A percentile compares a stretch with the other conserved stretches of the same genome.
phyloP scores from a whole-genome alignment of 2,888 invertebrate species.

The Meta bourneti region DNA sequence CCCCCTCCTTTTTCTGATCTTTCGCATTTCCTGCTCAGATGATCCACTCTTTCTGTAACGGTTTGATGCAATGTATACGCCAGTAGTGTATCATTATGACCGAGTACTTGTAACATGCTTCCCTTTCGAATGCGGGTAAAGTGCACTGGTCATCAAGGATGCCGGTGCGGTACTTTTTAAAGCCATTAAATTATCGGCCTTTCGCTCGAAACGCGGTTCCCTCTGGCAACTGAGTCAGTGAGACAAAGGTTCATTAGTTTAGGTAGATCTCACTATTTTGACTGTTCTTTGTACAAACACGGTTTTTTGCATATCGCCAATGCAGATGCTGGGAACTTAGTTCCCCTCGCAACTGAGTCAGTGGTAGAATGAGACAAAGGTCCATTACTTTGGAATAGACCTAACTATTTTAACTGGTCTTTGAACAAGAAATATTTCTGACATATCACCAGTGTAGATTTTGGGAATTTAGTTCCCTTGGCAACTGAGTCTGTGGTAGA shows the following conservation, averaged over 20 bases:
- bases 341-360: not conserved
- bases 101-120: slow-evolving; percentile 38
- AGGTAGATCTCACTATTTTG: too few species aligned
- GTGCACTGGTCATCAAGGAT: slow-evolving; percentile 23
- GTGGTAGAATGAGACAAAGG: not conserved
- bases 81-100: slow-evolving; percentile 55
- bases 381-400: not conserved
- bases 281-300: too few species aligned
- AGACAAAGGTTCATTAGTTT: not conserved
- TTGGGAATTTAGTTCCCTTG: too few species aligned
- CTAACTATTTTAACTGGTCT: not conserved
- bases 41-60: slow-evolving; percentile 52
- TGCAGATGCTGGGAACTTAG: not conserved
- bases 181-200: slow-evolving; percentile 15
- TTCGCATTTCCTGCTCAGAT: slow-evolving; percentile 35
- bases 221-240: not conserved
- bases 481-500: too few species aligned
- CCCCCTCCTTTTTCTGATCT: slow-evolving; percentile 16
- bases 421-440: too few species aligned
- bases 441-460: too few species aligned
- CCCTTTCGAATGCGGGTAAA: slow-evolving; percentile 42
- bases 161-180: slow-evolving; percentile 17
- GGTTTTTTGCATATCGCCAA: not conserved
- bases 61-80: slow-evolving; percentile 45
- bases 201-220: not conserved